These are phyloP conservation scores for Sinosuthora webbiana DNA, from an alignment of 2,113 vertebrate genomes.

Conservation along the genomic window DNA sequence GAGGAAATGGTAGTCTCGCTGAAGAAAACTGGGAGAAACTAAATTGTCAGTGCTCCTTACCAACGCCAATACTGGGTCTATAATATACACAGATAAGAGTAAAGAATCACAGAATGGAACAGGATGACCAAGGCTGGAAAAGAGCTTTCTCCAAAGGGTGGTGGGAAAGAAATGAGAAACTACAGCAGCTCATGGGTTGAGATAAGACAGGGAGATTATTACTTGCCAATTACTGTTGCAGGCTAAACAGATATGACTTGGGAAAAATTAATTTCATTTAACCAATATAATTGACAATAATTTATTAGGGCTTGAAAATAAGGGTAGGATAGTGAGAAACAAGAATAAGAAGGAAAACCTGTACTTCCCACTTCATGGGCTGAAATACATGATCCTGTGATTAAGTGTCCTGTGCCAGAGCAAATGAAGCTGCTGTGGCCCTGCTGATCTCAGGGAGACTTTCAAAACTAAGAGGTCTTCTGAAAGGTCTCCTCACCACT, in stretches of 20 bases:
- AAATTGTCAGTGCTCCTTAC: neutral
- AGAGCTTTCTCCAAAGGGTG: no score
- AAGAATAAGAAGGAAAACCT: neutral
- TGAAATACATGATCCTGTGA: neutral
- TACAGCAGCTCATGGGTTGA: neutral
- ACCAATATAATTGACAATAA: neutral
- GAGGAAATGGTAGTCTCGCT: neutral
- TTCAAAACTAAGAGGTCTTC: no score
- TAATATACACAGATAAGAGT: accelerated
- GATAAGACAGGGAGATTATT: neutral
- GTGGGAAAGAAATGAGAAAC: neutral
- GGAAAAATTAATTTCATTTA: neutral
- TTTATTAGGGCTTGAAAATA: neutral
- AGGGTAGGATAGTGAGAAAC: neutral
- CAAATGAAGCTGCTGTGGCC: neutral
- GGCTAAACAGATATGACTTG: neutral
- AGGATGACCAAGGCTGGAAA: accelerated
- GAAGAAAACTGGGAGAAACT: neutral
- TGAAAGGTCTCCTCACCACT: neutral
- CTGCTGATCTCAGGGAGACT: neutral
- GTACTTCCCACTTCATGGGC: neutral
- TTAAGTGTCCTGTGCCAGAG: accelerated
- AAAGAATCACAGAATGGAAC: neutral
- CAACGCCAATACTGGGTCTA: neutral
- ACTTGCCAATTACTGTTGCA: neutral